These are phyloP conservation scores for Carassius gibelio DNA, from an alignment of 2,113 vertebrate species.

Conservation along the genomic window DNA sequence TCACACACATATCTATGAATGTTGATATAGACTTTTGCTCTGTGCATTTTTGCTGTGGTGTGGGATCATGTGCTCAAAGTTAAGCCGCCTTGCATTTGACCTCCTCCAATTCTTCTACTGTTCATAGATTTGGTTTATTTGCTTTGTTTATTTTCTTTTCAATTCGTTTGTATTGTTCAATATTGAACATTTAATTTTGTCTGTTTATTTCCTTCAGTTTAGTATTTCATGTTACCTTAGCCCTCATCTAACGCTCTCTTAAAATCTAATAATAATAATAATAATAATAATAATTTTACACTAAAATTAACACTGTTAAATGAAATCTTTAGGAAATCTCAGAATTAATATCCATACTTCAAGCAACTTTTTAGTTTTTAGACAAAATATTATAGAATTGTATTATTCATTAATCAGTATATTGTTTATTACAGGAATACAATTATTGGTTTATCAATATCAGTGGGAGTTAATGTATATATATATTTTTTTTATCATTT, in stretches of 20 bases:
- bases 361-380: not conserved
- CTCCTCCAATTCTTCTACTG: not conserved
- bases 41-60: not conserved
- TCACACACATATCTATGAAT: constrained; percentile 11
- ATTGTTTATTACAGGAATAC: not conserved
- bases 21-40: not conserved
- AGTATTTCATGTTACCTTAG: not conserved
- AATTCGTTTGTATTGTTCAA: not conserved
- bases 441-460: not conserved
- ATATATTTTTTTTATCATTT: not conserved
- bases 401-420: not conserved
- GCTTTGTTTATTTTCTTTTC: not conserved
- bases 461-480: not conserved
- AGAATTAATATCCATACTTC: not conserved
- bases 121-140: not conserved
- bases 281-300: not conserved
- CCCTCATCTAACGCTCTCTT: not conserved
- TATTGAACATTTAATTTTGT: not conserved
- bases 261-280: not conserved
- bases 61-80: not conserved
- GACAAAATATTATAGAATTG: not conserved
- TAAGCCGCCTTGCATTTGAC: not conserved
- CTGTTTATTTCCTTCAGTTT: not conserved
- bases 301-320: not conserved
- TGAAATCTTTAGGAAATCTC: not conserved